These are phyloP conservation scores for Pecten maximus DNA, from an alignment of 2,888 invertebrate species.

Conservation along the genomic window DNA sequence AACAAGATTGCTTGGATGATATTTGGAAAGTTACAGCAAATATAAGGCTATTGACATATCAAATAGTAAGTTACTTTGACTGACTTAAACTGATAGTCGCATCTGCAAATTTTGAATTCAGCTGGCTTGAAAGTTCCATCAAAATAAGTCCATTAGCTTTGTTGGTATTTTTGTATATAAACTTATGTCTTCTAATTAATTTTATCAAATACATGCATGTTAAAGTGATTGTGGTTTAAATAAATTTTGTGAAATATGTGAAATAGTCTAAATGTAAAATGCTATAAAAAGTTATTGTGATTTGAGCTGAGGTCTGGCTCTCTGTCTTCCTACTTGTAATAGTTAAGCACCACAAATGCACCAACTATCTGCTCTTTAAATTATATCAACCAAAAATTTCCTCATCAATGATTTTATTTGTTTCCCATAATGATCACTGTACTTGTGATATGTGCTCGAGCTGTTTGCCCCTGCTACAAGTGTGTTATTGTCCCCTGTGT, in stretches of 20 bases:
- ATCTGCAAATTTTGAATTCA: neutral
- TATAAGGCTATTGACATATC: too few relatives aligned
- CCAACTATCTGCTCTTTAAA: neutral
- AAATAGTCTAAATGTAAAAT: neutral
- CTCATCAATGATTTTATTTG: neutral
- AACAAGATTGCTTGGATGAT: neutral
- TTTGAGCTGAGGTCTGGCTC: neutral
- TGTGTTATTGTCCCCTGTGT: neutral
- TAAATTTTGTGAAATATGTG: neutral
- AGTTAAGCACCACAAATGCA: neutral
- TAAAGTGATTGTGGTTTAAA: neutral
- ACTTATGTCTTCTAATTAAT: neutral
- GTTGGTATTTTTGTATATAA: neutral
- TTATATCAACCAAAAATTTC: neutral
- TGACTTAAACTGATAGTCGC: neutral
- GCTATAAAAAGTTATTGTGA: neutral
- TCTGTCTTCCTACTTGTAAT: neutral
- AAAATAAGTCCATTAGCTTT: neutral
- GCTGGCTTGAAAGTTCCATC: neutral
- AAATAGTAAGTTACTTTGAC: too few relatives aligned
- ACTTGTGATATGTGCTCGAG: neutral
- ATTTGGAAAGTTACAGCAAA: too few relatives aligned
- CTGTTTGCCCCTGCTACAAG: neutral
- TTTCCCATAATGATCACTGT: neutral
- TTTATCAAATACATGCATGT: neutral